Evolutionary conservation across 2,888 invertebrate genomes (phyloP), one percentile per base, ranked within the genome.

Genomic region (Drosophila cognata): DNA sequence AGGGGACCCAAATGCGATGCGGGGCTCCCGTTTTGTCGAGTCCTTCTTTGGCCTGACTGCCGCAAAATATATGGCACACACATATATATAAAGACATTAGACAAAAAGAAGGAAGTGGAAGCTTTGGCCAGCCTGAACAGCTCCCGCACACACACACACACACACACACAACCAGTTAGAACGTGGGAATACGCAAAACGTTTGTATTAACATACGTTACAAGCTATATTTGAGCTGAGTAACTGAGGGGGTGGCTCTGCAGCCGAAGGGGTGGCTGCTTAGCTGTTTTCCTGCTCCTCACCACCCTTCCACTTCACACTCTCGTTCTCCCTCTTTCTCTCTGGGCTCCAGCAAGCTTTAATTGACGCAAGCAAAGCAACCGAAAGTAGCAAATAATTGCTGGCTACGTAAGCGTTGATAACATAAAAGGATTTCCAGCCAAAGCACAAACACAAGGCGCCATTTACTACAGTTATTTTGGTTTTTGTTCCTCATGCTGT

Each of bases 371-470:
- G 68, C 67, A 67, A 67, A 63, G 67, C 78, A 65, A 69, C 78
- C 72, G 70, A 87, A 85, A 89, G 87, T 85, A 89, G 87, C 81
- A 89, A 89, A 88, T 89, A 89, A 89, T 89, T 89, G 82, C 84
- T 84, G 79, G 68, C 84, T 80, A 76, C 77, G 43, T 79, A 79
- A 84, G 82, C 79, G 82, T 83, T 85, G 84, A 85, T 85, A 88
- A 81, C 82, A 82, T 80, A 84, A 86, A 87, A 88, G 87, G 87
- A 87, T 88, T 88, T 79, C 71, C 71, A 79, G 63, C 73, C 72
- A 69, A 79, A 71, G 73, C 77, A 66, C 71, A 79, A 76, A 74
- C 81, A 81, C 71, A 77, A 76, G 79, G 64, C 79, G 70, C 56
- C 79, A 69, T 72, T 76, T 78, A 70, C 72, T 68, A 64, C 63